Base-by-base conservation (phyloP, 2,113 vertebrate genomes). In the Oreochromis niloticus region DNA sequence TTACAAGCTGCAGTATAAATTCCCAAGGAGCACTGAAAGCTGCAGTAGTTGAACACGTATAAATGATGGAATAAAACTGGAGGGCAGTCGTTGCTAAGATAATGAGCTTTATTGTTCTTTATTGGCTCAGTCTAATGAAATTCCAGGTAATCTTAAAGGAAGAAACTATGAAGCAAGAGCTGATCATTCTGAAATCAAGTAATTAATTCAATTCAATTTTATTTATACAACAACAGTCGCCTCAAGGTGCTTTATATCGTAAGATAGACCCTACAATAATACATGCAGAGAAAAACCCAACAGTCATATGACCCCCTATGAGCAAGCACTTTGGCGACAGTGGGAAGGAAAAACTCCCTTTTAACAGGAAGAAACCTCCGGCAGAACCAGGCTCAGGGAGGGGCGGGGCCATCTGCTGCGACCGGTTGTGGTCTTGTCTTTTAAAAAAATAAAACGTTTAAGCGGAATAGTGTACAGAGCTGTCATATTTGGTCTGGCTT, bases 81-180 rank as follows among this genome's bases (percentile, higher is more conserved):
- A 57, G 54, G 80, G 41, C 11, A 34, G 81, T 79, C 50, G 75
- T 52, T 17, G 17, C n/a, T n/a, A 54, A n/a, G 59, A 71, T 13
- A 68, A 54, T 80, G 7, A 55, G 54, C 36, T 81, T 82, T 55
- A 66, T 46, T 68, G 16, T 84, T 80, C 39, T 68, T 82, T 84
- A 78, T 52, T 78, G 30, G 30, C 24, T 36, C 56, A 24, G 27
- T 9, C 7, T 56, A 34, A 59, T 73, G 39, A 30, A 66, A 89
- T 75, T 55, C n/a, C 10, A 85, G n/a, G 34, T 8, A 6, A 41
- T 46, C 50, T 57, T 81, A 3, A 39, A 55, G n/a, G 71, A 34
- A 30, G 57, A 41, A 63, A 39, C 16, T 3, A 79, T n/a, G n/a
- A 24, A 36, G 17, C n/a, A 27, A 17, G 9, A 61, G 46, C 27